A percentile compares a stretch with the other conserved stretches of the same genome.
Evolutionary conservation across 2,113 vertebrate genomes (phyloP).

Genomic region (Gymnobelideus leadbeateri): DNA sequence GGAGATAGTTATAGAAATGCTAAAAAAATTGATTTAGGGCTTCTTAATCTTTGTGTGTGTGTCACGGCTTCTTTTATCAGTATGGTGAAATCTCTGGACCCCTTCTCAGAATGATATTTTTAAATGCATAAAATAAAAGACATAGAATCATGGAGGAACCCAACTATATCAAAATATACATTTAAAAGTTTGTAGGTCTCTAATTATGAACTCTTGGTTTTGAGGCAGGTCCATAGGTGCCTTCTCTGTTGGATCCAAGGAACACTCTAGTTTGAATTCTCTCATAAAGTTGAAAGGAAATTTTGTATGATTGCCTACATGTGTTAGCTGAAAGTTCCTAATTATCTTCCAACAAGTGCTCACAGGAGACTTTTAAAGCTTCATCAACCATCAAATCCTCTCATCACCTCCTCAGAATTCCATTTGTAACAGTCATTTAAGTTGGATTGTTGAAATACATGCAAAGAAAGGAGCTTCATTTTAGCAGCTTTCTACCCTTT

Average conservation of each 20-base stretch:
- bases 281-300: constrained; percentile 10
- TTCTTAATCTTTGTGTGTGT: too few species aligned
- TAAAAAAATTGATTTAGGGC: too few species aligned
- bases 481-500: not conserved
- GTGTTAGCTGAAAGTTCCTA: constrained; percentile 16
- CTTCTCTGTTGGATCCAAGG: not conserved
- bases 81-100: too few species aligned
- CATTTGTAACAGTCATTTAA: constrained; percentile 23
- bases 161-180: too few species aligned
- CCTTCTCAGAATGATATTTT: too few species aligned
- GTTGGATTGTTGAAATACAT: not conserved
- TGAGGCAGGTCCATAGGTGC: not conserved
- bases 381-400: constrained; percentile 6
- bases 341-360: constrained; percentile 15
- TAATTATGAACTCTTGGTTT: too few species aligned
- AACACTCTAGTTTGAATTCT: constrained; percentile 9
- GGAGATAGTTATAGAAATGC: too few species aligned
- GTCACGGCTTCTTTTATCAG: too few species aligned
- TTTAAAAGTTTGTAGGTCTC: too few species aligned
- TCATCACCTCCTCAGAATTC: constrained; percentile 41
- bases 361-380: constrained; percentile 9
- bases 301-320: constrained; percentile 11
- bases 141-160: too few species aligned
- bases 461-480: not conserved
- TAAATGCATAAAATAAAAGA: too few species aligned